These are phyloP conservation scores for Zenarchopterus dispar DNA, from an alignment of 2,797 vertebrate species.

Conservation along the genomic window DNA sequence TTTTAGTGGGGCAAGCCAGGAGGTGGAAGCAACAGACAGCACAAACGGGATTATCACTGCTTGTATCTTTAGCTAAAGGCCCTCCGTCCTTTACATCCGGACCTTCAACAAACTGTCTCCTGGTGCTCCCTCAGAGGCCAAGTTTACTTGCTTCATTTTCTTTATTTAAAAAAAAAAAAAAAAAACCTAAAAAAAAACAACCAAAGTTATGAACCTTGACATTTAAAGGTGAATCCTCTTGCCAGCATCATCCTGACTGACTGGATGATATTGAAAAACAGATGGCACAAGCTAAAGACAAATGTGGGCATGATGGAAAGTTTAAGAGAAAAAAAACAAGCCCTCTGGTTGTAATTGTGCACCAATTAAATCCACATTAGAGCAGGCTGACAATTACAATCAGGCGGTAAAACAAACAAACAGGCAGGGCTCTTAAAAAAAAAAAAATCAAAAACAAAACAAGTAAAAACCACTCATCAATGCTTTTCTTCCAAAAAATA, in stretches of 20 bases:
- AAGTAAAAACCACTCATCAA: neutral
- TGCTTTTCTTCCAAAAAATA: neutral
- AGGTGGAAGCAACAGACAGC: constrained; percentile 60
- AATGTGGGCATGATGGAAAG: constrained; percentile 44
- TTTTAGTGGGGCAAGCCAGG: constrained; percentile 74
- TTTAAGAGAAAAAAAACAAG: neutral
- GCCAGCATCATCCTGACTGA: constrained; percentile 58
- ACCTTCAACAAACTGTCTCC: constrained; percentile 18
- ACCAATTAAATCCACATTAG: constrained; percentile 44
- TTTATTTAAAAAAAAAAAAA: constrained; percentile 73
- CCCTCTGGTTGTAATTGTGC: constrained; percentile 38
- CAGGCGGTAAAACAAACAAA: constrained; percentile 11
- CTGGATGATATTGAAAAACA: constrained; percentile 80
- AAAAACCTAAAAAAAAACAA: no score
- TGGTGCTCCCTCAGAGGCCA: neutral
- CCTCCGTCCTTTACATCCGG: constrained; percentile 57
- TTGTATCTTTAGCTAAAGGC: constrained; percentile 73
- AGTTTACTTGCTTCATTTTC: neutral
- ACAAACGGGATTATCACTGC: constrained; percentile 75
- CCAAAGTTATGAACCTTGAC: constrained; percentile 61
- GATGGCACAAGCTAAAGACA: constrained; percentile 80
- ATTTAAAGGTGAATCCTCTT: constrained; percentile 59
- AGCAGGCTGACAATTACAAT: constrained; percentile 39
- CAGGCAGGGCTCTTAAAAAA: constrained; percentile 16
- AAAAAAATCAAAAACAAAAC: neutral